Evolutionary conservation across 2,113 vertebrate genomes (phyloP).

Genomic region (Perca fluviatilis): DNA sequence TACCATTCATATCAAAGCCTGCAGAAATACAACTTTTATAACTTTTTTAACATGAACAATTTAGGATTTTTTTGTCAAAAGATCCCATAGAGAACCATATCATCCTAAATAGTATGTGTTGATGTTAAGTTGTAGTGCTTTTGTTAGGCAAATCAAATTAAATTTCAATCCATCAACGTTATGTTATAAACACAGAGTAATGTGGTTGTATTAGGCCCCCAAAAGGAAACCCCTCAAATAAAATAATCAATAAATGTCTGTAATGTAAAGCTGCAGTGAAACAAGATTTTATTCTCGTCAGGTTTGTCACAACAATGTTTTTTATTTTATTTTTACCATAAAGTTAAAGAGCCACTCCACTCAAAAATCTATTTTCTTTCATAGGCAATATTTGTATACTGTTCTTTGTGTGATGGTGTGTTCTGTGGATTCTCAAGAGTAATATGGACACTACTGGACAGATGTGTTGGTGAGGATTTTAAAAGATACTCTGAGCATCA

Average conservation of each 20-base stretch:
- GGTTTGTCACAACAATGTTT: neutral
- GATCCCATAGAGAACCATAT: too few species aligned
- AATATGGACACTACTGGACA: neutral
- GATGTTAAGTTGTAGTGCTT: neutral
- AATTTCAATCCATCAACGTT: neutral
- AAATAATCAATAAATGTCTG: neutral
- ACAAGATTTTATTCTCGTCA: neutral
- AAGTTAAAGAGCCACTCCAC: neutral
- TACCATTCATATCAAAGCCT: too few species aligned
- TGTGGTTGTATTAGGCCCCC: neutral
- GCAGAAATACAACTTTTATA: neutral
- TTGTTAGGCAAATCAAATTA: too few species aligned
- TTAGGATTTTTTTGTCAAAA: too few species aligned
- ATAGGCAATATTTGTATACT: neutral
- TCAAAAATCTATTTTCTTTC: neutral
- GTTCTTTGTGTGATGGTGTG: too few species aligned
- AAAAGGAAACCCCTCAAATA: neutral
- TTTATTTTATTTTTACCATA: neutral
- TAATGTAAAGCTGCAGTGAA: neutral
- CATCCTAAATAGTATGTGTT: neutral
- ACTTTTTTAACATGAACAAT: neutral
- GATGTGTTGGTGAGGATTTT: neutral
- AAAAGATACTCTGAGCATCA: neutral
- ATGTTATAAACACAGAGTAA: too few species aligned
- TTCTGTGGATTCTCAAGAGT: neutral